phyloP scores from a whole-genome alignment of 2,888 invertebrate species.

The Tridacna gigas region DNA sequence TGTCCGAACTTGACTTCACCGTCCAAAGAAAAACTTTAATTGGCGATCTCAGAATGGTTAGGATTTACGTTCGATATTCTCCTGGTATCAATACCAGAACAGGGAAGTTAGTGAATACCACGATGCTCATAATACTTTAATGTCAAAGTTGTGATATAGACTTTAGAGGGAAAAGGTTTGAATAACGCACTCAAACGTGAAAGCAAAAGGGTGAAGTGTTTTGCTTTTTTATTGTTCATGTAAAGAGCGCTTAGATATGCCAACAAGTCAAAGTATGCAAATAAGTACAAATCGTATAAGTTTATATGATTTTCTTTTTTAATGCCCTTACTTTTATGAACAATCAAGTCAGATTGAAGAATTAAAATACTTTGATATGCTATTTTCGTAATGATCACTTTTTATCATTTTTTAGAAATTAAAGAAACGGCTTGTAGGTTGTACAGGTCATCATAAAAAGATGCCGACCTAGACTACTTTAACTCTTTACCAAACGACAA shows the following conservation, averaged over 20 bases:
- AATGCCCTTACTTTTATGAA: conserved; percentile 14
- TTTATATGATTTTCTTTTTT: conserved; percentile 19
- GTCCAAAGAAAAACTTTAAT: too few relatives aligned
- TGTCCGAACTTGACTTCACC: too few relatives aligned
- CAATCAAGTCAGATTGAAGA: conserved; percentile 27
- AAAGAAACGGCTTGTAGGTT: background rate
- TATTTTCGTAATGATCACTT: conserved; percentile 22
- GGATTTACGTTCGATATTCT: too few relatives aligned
- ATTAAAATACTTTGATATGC: conserved; percentile 26
- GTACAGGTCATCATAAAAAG: background rate
- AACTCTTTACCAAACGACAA: background rate
- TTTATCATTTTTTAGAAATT: background rate
- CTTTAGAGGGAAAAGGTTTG: too few relatives aligned
- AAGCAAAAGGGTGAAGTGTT: too few relatives aligned
- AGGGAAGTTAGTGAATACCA: too few relatives aligned
- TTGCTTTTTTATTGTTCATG: background rate
- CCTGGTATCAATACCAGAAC: too few relatives aligned
- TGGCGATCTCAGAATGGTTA: too few relatives aligned
- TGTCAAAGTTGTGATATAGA: too few relatives aligned
- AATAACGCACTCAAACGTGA: too few relatives aligned
- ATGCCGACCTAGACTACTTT: background rate
- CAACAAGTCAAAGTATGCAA: background rate
- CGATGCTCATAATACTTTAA: too few relatives aligned
- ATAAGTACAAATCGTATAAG: conserved; percentile 16
- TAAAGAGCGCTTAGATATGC: background rate